Base-by-base conservation (phyloP, 2,888 invertebrate species). In the Eupithecia dodoneata region DNA sequence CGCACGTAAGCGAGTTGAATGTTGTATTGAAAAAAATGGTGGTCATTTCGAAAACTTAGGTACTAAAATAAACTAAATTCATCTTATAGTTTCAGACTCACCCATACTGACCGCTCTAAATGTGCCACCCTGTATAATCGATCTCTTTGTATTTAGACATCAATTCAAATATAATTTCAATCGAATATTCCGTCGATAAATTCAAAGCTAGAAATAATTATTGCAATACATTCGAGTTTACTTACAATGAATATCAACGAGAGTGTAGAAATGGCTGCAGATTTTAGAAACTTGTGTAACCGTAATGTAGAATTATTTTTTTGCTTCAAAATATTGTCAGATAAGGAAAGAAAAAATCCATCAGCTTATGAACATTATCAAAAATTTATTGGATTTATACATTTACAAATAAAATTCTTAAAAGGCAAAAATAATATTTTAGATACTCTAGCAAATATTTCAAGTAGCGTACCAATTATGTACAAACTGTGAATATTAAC, bases 261-360 rank as follows among this genome's bases (percentile, higher is more conserved):
- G 44, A 67, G 67, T 42, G 42, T 67, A 67, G 44, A 13, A n/a
- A n/a, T 67, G 67, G 45, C 67, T n/a, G 42, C 18, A 69, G 44
- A 45, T 15, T 3, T 69, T n/a, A 69, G 18, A 69, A 45, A 45
- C 10, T 45, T 45, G 47, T 18, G 3, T 44, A 42, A 10, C 15
- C n/a, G 15, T 42, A 45, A 10, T 10, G 44, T 44, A 44, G 67
- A 44, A n/a, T 30, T n/a, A 45, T 2, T 15, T 42, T 2, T 67
- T 9, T n/a, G 18, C 45, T 45, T 44, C 15, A 30, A 69, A 45
- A 47, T 15, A 69, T 69, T 47, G 10, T 12, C 18, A 70, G 7
- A 45, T 10, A 4, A 67, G 10, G 18, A 69, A 45, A 1, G 10
- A 69, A 69, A 69, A 69, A 9, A 5, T 69, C 47, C 0, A 18